Percentiles rank a stretch among this genome's conserved stretches.
Conservation (phyloP, 2,797 vertebrate species). For the Argentina silus region DNA sequence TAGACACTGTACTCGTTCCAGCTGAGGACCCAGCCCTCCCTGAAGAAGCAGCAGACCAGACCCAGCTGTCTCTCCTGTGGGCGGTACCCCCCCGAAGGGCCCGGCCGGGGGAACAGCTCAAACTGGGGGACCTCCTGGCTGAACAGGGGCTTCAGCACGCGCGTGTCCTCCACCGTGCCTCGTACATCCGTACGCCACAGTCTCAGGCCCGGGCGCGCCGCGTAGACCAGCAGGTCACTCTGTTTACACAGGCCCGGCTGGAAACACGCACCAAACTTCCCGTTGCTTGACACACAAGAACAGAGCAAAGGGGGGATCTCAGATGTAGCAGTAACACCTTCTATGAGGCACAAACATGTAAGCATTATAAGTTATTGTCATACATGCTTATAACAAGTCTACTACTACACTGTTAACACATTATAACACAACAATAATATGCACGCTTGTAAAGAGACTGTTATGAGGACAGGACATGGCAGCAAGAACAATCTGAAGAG, state of each 20-base stretch:
- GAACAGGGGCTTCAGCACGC: conserved; percentile 87
- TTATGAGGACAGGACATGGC: no score
- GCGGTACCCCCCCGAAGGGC: conserved; percentile 71
- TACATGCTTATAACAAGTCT: no score
- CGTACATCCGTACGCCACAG: conserved; percentile 90
- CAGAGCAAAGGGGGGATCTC: neutral
- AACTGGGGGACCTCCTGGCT: conserved; percentile 83
- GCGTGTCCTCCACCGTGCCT: conserved; percentile 89
- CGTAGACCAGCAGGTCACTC: conserved; percentile 89
- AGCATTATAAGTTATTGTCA: no score
- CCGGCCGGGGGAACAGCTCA: conserved; percentile 87
- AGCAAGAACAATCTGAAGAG: no score
- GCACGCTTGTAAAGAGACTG: no score
- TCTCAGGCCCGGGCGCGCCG: conserved; percentile 89
- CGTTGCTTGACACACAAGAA: conserved; percentile 72
- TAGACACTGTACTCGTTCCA: conserved; percentile 98
- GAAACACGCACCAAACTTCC: conserved; percentile 93
- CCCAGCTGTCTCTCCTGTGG: conserved; percentile 88
- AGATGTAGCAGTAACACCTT: no score
- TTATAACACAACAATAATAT: no score
- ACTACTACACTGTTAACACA: no score
- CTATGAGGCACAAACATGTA: no score
- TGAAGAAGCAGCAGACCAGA: conserved; percentile 87
- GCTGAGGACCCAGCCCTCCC: conserved; percentile 92
- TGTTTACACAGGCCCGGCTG: conserved; percentile 96